Base-by-base conservation (phyloP, 1,140 invertebrate genomes). In the Ectropis grisescens region DNA sequence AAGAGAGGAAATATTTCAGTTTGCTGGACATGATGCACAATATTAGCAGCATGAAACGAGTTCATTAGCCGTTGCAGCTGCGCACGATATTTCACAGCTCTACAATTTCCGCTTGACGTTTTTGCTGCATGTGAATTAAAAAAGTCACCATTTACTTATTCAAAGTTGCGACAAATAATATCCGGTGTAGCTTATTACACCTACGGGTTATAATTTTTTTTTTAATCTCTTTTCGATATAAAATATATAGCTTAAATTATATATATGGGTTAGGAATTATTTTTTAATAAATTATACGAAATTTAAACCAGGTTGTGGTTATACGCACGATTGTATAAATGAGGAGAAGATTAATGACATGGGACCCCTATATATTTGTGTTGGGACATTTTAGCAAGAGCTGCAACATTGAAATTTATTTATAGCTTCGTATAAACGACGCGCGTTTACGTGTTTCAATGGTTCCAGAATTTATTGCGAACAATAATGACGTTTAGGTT, bases 321-420 rank as follows among this genome's bases (percentile, higher is more conserved):
- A 22, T 22, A 22, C 19, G 19, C n/a, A 50, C 51, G 41, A 50
- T 50, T 50, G 40, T 46, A 51, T 27, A 51, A 48, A 51, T 58
- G 47, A 62, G 52, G 43, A 44, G 40, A 45, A 65, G 54, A 60
- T 60, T 56, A 60, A 65, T 65, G 60, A 35, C 39, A 50, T 37
- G 37, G 42, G 44, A 60, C 62, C 53, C 47, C 54, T 52, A 58
- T 67, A 60, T 54, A 56, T 58, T 57, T 60, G 37, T 49, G 45
- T 55, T 51, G 49, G 50, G 58, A 57, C 56, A 31, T 62, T 61
- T 65, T 57, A 57, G 58, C 61, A 52, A 59, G 56, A 60, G 53
- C 54, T 49, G 51, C 53, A n/a, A 56, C 53, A 53, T 59, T 59
- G 47, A 56, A 56, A 59, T 58, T 54, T 66, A 61, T 59, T 61